Base-by-base conservation (phyloP, 2,888 invertebrate genomes). In the Lucinisca nassula region DNA sequence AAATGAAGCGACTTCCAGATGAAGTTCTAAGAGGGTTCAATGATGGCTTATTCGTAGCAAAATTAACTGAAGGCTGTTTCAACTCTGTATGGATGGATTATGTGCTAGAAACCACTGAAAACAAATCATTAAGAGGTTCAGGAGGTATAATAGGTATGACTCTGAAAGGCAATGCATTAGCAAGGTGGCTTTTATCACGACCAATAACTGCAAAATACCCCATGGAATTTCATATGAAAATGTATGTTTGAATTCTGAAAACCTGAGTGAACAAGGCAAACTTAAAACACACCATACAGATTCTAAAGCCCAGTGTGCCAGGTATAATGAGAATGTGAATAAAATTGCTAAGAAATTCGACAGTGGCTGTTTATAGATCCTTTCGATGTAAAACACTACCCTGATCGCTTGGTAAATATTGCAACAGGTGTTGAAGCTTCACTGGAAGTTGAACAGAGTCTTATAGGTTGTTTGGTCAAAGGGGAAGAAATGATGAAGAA, bases 11-110 rank as follows among this genome's bases (percentile, higher is more conserved):
- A 32, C 40, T 86, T 17, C 79, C 82, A 30, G 12, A 32, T 24
- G 79, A 79, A 4, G 74, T 86, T 14, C 32, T 35, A 30, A 70
- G 67, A 2, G 78, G 79, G 12, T 82, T 86, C 27, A 2, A 49
- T 1, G 37, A 82, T 10, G 82, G 82, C 1, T n/a, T 70, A 17
- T 76, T 82, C 49, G 67, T 49, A 2, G 17, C 78, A 24, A 78
- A 79, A 40, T 37, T 85, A 21, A 12, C 77, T 49, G 38, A 32
- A 12, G 82, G 81, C 2, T 49, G n/a, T 24, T 85, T 85, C 67
- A 82, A 78, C 40, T 49, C 55, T 37, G 82, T 85, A 14, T 79
- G 85, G 74, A n/a, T 74, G 4, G 81, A 85, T 45, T 85, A 81
- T 45, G 70, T 55, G 0, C 24, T 84, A n/a, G 81, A 85, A 55